A percentile compares a stretch with the other conserved stretches of the same genome.
Evolutionary conservation across 2,888 invertebrate genomes (phyloP).

Genomic region (Idaea straminata): DNA sequence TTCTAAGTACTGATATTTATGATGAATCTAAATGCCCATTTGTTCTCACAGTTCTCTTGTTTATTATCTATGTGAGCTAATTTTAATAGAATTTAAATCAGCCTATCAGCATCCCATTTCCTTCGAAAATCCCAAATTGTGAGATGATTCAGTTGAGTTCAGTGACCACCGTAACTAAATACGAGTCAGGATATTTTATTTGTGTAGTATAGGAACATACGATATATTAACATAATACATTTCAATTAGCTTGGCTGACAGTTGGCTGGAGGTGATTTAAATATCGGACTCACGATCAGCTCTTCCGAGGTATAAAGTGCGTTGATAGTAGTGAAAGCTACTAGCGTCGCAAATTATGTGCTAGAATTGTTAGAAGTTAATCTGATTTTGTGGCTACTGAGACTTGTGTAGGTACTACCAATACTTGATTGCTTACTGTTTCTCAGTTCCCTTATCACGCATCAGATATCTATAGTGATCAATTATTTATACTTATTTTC

Average conservation of each 20-base stretch:
- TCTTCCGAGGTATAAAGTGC: constrained; percentile 31
- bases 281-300: constrained; percentile 60
- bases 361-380: neutral
- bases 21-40: neutral
- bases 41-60: no score
- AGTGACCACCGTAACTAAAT: constrained; percentile 39
- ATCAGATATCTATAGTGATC: no score
- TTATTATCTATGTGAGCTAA: neutral
- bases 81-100: neutral
- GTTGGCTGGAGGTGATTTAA: constrained; percentile 61
- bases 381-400: neutral
- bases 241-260: constrained; percentile 65
- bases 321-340: constrained; percentile 5
- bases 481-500: no score
- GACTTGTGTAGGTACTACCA: neutral
- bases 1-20: constrained; percentile 2
- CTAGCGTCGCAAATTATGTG: neutral
- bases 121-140: neutral
- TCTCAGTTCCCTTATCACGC: no score
- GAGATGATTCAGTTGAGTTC: constrained; percentile 25
- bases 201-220: constrained; percentile 35
- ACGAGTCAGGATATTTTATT: constrained; percentile 33
- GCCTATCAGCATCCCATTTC: neutral
- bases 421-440: no score
- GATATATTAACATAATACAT: constrained; percentile 62